These are phyloP conservation scores for Villa cingulata DNA, from an alignment of 2,888 invertebrate species.

Conservation along the genomic window DNA sequence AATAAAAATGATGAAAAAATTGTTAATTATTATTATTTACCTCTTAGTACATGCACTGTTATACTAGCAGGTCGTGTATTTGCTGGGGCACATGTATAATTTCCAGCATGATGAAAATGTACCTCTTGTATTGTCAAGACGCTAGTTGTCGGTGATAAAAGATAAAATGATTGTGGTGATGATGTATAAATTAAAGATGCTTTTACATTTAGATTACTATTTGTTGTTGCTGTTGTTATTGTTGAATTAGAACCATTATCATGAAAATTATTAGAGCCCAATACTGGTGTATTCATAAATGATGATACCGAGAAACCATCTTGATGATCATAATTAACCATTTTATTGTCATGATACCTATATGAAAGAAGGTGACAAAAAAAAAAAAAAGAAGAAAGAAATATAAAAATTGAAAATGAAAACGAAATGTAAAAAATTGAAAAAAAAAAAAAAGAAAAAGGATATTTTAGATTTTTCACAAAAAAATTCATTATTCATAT, in stretches of 20 bases:
- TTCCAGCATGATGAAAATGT: conserved; percentile 52
- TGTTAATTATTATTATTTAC: conserved; percentile 32
- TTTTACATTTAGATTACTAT: conserved; percentile 8
- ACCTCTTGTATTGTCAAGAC: conserved; percentile 55
- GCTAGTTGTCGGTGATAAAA: conserved; percentile 29
- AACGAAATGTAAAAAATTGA: no score
- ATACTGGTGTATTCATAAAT: conserved; percentile 19
- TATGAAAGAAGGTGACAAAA: no score
- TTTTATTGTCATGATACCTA: conserved; percentile 68
- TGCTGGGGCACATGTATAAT: conserved; percentile 68
- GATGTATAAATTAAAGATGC: no score
- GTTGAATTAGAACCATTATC: neutral
- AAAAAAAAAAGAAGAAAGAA: neutral
- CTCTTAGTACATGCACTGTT: conserved; percentile 56
- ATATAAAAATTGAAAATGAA: no score
- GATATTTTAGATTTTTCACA: no score
- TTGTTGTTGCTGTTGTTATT: neutral
- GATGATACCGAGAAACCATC: conserved; percentile 40
- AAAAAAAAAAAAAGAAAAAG: no score
- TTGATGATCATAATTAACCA: conserved; percentile 74
- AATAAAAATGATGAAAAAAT: no score
- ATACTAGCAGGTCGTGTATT: conserved; percentile 63
- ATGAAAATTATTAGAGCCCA: conserved; percentile 16
- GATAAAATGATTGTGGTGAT: no score
- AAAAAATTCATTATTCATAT: no score